Evolutionary conservation across 2,797 vertebrate species (phyloP).

Genomic region (Anguilla pacifica): DNA sequence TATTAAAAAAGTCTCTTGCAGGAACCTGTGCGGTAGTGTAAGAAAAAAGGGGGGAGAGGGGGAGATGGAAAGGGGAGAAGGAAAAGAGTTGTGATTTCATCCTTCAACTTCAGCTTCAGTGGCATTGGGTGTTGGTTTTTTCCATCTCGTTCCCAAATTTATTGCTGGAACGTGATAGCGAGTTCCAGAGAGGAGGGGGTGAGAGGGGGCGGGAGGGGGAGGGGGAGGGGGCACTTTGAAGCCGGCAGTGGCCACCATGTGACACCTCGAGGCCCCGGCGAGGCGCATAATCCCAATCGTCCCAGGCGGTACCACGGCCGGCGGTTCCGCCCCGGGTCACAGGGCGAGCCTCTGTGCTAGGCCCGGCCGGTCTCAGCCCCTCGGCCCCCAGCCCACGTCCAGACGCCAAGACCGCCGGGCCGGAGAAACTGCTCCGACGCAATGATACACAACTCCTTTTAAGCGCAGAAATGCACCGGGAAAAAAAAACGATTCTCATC

Average conservation of each 20-base stretch:
- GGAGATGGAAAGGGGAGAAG: conserved; percentile 41
- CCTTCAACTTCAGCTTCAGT: not conserved
- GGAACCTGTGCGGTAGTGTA: conserved; percentile 43
- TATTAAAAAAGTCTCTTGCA: conserved; percentile 44
- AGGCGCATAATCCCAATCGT: conserved; percentile 60
- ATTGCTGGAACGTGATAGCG: conserved; percentile 50
- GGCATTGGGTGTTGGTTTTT: conserved; percentile 8
- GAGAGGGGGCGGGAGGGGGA: conserved; percentile 45
- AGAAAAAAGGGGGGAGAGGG: conserved; percentile 44
- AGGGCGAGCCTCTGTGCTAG: conserved; percentile 47
- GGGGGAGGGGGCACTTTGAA: conserved; percentile 59
- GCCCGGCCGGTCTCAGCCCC: conserved; percentile 58
- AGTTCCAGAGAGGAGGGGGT: conserved; percentile 53
- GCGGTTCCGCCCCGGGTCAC: conserved; percentile 34
- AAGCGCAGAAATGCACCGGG: not conserved
- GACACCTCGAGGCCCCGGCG: conserved; percentile 58
- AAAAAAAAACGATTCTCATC: conserved; percentile 5
- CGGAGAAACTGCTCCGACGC: not conserved
- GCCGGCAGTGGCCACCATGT: conserved; percentile 49
- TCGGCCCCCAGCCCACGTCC: conserved; percentile 59
- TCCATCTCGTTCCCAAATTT: conserved; percentile 50
- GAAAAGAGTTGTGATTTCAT: conserved; percentile 21
- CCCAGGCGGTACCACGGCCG: conserved; percentile 60
- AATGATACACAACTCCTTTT: not conserved
- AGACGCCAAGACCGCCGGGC: not conserved